These are phyloP conservation scores for Bombus polaris DNA, from an alignment of 1,140 invertebrate species.

Conservation along the genomic window DNA sequence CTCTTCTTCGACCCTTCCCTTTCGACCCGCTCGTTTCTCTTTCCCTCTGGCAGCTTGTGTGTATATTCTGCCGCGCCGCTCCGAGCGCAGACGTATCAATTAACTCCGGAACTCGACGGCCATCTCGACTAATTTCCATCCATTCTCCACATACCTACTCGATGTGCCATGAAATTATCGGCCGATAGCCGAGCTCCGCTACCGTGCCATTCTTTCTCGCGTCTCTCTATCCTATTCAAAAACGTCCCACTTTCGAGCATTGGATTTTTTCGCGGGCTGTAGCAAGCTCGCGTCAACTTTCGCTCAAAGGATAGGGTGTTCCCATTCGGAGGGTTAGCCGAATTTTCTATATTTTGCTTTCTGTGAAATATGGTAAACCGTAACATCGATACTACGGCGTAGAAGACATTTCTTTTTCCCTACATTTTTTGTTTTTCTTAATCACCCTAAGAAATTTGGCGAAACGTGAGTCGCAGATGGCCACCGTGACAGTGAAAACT, in stretches of 20 bases:
- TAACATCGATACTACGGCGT: too few species aligned
- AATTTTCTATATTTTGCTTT: too few species aligned
- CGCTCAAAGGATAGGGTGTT: too few species aligned
- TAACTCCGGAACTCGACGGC: conserved; percentile 74
- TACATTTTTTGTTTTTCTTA: too few species aligned
- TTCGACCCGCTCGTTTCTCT: conserved; percentile 25
- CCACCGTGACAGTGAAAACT: too few species aligned
- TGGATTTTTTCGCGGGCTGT: background rate
- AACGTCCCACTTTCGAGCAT: background rate
- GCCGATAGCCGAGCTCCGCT: conserved; percentile 51
- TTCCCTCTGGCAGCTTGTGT: conserved; percentile 24
- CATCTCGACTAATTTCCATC: conserved; percentile 78
- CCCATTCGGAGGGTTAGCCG: background rate
- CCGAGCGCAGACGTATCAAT: conserved; percentile 74
- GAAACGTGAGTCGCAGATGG: too few species aligned
- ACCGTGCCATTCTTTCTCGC: conserved; percentile 50
- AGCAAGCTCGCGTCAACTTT: too few species aligned
- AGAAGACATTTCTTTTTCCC: too few species aligned
- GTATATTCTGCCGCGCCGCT: conserved; percentile 50
- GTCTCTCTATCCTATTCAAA: background rate
- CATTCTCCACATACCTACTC: conserved; percentile 74
- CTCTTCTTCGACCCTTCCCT: background rate
- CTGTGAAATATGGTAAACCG: too few species aligned
- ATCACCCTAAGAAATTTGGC: too few species aligned
- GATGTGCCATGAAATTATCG: conserved; percentile 79